These are phyloP conservation scores for Ophiothrix spiculata DNA, from an alignment of 35 echinoderm and acorn worm species.

Conservation along the genomic window DNA sequence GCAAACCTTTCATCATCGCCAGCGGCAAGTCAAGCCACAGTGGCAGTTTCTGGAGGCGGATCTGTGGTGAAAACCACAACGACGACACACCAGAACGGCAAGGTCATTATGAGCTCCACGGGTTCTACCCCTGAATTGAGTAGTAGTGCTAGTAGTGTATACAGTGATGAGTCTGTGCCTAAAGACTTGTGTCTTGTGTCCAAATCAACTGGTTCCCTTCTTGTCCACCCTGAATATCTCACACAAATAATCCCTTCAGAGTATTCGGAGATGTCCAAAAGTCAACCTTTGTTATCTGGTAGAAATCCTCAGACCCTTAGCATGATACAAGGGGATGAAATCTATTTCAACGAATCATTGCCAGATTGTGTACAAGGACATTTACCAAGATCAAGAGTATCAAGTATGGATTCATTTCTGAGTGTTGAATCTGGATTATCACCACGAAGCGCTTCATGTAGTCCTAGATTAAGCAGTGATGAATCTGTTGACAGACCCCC, in stretches of 20 bases:
- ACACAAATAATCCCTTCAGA: not conserved
- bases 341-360: not conserved
- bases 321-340: not conserved
- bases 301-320: not conserved
- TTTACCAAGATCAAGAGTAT: not conserved
- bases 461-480: not conserved
- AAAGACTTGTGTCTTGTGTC: not conserved
- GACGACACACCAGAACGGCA: constrained; percentile 16
- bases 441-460: not conserved
- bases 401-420: not conserved
- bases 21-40: not conserved
- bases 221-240: not conserved
- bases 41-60: not conserved
- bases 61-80: constrained; percentile 4
- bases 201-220: constrained; percentile 5
- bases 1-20: constrained; percentile 41
- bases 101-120: constrained; percentile 27
- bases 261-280: not conserved
- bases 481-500: constrained; percentile 17
- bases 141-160: constrained; percentile 15
- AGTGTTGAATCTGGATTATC: not conserved
- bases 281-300: not conserved
- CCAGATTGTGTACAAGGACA: not conserved
- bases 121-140: constrained; percentile 38
- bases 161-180: constrained; percentile 18